Percentiles rank a stretch among this genome's conserved stretches.
Evolutionary conservation across 2,888 invertebrate genomes (phyloP).

Genomic region (Parnassius orleans): DNA sequence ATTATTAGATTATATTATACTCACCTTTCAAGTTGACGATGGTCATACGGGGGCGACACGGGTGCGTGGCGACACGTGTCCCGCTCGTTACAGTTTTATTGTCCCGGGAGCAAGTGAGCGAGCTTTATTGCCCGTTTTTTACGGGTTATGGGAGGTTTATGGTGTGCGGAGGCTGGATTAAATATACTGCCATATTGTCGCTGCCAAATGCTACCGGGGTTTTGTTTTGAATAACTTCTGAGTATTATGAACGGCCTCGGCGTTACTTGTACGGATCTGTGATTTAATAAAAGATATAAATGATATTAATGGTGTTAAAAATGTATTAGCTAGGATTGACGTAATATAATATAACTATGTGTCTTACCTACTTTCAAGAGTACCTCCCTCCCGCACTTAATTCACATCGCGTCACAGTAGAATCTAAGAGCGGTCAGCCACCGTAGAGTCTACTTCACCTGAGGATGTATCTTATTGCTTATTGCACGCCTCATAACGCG

Average conservation of each 20-base stretch:
- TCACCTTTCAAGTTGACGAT: neutral
- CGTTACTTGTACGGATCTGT: neutral
- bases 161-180: slow-evolving; percentile 21
- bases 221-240: neutral
- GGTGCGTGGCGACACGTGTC: slow-evolving; percentile 11
- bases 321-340: too few relatives aligned
- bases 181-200: slow-evolving; percentile 14
- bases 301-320: too few relatives aligned
- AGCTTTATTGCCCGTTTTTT: slow-evolving; percentile 21
- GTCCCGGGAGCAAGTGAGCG: slow-evolving; percentile 7
- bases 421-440: too few relatives aligned
- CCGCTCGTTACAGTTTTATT: slow-evolving; percentile 16
- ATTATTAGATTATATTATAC: too few relatives aligned
- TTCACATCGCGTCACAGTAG: too few relatives aligned
- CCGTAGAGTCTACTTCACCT: too few relatives aligned
- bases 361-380: too few relatives aligned
- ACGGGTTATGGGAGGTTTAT: slow-evolving; percentile 20
- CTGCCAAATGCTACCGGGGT: neutral
- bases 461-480: too few relatives aligned
- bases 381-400: too few relatives aligned
- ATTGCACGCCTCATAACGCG: too few relatives aligned
- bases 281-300: too few relatives aligned
- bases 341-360: too few relatives aligned
- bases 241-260: neutral
- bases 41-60: neutral